Conservation (phyloP, 2,113 vertebrate genomes). For the Potamarius usumacintae region DNA sequence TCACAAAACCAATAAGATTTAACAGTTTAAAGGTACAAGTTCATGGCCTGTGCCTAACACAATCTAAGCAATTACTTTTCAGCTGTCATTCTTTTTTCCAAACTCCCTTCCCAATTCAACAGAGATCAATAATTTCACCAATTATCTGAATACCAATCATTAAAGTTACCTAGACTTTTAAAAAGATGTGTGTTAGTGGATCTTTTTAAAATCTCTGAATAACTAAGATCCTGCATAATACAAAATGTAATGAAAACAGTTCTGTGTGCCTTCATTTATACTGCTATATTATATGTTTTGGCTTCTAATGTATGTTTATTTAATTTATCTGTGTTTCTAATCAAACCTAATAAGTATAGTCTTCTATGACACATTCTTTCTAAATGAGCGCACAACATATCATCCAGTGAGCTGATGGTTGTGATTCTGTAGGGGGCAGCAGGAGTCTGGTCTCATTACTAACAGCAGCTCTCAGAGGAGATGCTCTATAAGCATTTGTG, state of each 20-base stretch:
- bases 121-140: background rate
- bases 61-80: background rate
- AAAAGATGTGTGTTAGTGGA: background rate
- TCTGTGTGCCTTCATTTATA: background rate
- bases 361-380: background rate
- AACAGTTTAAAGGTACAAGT: background rate
- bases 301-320: background rate
- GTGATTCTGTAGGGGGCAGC: constrained; percentile 45
- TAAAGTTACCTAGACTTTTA: background rate
- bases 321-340: background rate
- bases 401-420: constrained; percentile 10
- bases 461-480: constrained; percentile 6
- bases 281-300: background rate
- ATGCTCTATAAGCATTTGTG: constrained; percentile 14
- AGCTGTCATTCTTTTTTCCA: background rate
- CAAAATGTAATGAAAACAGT: background rate
- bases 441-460: constrained; percentile 26
- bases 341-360: background rate
- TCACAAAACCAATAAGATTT: background rate
- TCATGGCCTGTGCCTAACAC: background rate
- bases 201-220: background rate
- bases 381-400: background rate
- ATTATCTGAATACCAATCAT: background rate
- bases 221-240: background rate
- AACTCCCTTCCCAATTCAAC: background rate